These are phyloP conservation scores for Microplitis mediator DNA, from an alignment of 1,140 invertebrate genomes.

Conservation along the genomic window DNA sequence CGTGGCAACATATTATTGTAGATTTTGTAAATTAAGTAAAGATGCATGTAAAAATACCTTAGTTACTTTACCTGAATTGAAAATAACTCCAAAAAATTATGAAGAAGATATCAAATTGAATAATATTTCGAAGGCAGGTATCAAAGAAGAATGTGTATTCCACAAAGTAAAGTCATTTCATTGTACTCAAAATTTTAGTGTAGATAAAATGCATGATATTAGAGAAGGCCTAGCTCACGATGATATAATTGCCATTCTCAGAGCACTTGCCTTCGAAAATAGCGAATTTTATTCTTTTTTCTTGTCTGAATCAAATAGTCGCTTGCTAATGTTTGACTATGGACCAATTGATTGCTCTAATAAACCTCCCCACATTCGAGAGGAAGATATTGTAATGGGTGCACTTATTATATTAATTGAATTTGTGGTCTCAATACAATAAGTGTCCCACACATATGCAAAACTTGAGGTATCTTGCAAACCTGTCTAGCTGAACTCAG, in stretches of 20 bases:
- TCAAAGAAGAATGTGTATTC: conserved; percentile 34
- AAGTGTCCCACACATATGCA: too few species aligned
- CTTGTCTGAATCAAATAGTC: not conserved
- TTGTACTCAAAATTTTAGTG: conserved; percentile 34
- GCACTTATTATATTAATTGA: too few species aligned
- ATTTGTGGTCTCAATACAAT: too few species aligned
- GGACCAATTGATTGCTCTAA: too few species aligned
- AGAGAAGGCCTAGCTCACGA: conserved; percentile 33
- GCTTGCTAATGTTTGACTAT: too few species aligned
- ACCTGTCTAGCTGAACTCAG: too few species aligned
- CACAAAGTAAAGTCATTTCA: conserved; percentile 35
- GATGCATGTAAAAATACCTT: not conserved
- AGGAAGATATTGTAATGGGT: too few species aligned
- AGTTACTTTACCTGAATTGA: not conserved
- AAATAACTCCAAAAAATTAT: conserved; percentile 18
- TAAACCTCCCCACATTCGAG: too few species aligned
- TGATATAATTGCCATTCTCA: conserved; percentile 26
- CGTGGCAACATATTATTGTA: conserved; percentile 12
- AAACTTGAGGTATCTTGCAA: too few species aligned
- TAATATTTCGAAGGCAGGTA: conserved; percentile 27
- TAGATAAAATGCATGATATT: conserved; percentile 37
- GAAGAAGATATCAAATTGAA: conserved; percentile 25
- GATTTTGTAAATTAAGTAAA: conserved; percentile 16
- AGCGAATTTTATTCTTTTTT: conserved; percentile 1
- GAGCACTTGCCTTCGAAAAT: conserved; percentile 16